These are phyloP conservation scores for Acanthiza pusilla DNA, from an alignment of 2,797 vertebrate species.

Conservation along the genomic window DNA sequence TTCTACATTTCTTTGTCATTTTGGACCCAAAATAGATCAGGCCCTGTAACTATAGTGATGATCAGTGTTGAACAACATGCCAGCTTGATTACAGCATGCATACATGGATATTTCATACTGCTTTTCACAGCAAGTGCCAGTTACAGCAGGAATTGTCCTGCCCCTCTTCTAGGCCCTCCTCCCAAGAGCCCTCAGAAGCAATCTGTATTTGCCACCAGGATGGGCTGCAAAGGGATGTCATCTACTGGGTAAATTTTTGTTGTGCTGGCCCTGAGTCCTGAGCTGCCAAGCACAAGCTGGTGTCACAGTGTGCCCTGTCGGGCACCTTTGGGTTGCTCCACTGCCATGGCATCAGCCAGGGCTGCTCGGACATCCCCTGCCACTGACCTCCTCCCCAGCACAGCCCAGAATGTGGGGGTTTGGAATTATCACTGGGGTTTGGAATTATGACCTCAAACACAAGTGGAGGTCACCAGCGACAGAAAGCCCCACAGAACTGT, in stretches of 20 bases:
- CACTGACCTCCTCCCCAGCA: background rate
- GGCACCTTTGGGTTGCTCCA: rapidly evolving
- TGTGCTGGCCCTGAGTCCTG: background rate
- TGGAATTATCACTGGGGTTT: background rate
- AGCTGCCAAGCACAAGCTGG: background rate
- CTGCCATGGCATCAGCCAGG: background rate
- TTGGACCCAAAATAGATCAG: background rate
- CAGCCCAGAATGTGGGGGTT: too few relatives aligned
- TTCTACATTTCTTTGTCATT: background rate
- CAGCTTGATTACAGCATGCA: background rate
- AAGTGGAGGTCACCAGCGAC: background rate
- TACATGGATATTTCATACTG: background rate
- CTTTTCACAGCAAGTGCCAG: background rate
- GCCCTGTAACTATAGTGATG: background rate
- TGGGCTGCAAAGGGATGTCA: background rate
- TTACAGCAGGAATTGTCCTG: background rate
- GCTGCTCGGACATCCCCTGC: rapidly evolving
- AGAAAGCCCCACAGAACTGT: background rate
- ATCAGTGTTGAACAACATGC: background rate
- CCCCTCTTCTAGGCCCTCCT: background rate
- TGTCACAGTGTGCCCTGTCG: background rate
- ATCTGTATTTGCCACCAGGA: background rate
- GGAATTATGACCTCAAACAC: background rate
- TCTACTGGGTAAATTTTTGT: background rate
- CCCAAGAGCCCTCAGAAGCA: background rate